A percentile compares a stretch with the other conserved stretches of the same genome.
Conservation (phyloP, 2,888 invertebrate genomes). For the Thymelicus sylvestris region DNA sequence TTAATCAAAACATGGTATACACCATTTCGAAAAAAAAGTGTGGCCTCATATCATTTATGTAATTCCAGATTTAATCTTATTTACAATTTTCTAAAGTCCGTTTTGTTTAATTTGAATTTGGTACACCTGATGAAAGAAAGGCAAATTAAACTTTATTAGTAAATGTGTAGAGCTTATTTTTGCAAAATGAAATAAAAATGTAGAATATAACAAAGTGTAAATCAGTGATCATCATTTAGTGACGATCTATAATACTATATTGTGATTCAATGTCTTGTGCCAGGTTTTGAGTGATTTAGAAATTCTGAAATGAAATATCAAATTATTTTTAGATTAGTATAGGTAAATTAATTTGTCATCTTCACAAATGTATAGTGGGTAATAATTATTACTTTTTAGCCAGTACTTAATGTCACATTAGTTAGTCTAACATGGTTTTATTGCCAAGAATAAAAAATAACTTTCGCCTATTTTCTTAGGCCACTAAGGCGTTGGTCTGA, state of each 20-base stretch:
- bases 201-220: neutral
- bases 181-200: neutral
- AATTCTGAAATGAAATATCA: no score
- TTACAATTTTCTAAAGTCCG: neutral
- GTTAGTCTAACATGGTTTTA: neutral
- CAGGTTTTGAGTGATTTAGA: no score
- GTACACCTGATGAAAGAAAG: neutral
- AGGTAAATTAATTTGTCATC: constrained; percentile 1
- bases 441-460: neutral
- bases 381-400: neutral
- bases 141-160: neutral
- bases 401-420: no score
- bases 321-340: neutral
- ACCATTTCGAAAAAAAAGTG: neutral
- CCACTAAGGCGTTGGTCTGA: neutral
- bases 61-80: neutral
- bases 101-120: neutral
- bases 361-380: neutral
- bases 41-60: neutral
- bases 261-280: neutral
- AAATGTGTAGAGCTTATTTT: constrained; percentile 3
- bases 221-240: neutral
- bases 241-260: neutral
- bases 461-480: neutral
- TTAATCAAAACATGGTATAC: no score